These are phyloP conservation scores for Hapalemur alaotrensis DNA, from an alignment of 2,797 vertebrate species.

Conservation along the genomic window DNA sequence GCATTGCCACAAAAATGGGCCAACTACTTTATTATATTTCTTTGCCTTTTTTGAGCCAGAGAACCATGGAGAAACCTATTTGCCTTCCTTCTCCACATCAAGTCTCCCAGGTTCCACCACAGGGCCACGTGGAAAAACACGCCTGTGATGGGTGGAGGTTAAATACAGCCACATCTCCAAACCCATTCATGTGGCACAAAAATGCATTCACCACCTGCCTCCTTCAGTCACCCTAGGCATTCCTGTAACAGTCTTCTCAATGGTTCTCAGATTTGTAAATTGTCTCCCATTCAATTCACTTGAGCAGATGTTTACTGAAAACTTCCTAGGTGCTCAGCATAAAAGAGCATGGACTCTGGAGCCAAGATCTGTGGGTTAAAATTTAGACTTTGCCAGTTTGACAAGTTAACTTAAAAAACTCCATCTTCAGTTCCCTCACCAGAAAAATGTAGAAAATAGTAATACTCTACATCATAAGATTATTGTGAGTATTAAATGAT, in stretches of 20 bases:
- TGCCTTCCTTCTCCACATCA: not conserved
- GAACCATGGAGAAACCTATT: not conserved
- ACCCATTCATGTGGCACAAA: not conserved
- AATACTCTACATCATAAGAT: not conserved
- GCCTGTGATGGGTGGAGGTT: not conserved
- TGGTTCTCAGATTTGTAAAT: not conserved
- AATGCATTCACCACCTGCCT: not conserved
- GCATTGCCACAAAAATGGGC: not conserved
- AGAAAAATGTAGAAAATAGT: not conserved
- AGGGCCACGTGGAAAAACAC: not conserved
- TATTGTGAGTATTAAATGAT: not conserved
- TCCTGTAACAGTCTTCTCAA: not conserved
- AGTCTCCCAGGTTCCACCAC: not conserved
- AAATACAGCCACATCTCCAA: not conserved
- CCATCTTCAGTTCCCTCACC: not conserved
- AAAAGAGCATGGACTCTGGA: not conserved
- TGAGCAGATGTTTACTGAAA: not conserved
- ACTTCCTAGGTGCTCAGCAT: not conserved
- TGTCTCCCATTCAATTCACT: not conserved
- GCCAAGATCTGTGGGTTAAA: not conserved
- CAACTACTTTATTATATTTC: not conserved
- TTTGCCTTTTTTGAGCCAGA: not conserved
- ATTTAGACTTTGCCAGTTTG: not conserved
- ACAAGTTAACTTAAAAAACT: not conserved
- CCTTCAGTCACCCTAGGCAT: not conserved